Base-by-base conservation (phyloP, 2,797 vertebrate species). In the Syndactyla subalaris region DNA sequence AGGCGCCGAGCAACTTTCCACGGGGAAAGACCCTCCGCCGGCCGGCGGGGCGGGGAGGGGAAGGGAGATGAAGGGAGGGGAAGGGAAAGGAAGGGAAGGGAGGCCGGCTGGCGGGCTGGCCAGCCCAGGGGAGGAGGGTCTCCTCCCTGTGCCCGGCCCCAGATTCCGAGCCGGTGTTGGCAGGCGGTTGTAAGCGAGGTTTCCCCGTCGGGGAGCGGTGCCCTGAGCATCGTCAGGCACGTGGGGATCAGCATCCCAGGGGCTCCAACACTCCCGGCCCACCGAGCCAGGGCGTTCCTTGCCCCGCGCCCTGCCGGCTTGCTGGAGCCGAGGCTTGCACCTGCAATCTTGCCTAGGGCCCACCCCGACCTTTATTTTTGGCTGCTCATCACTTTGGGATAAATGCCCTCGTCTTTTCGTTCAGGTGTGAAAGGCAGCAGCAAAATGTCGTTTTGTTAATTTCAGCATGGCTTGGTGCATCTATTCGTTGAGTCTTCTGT, bases 241-340 rank as follows among this genome's bases (percentile, higher is more conserved):
- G 4, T 20, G 39, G 45, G 32, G 26, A 45, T 7, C 14, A 3
- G 41, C 38, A 39, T 43, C 58, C 2, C 4, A 38, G 9, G 52
- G 41, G 63, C 41, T 80, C 74, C 27, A 32, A 10, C 38, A 12
- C 5, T 11, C 6, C 48, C 10, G 2, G 30, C 43, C 48, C 59
- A 19, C 41, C 3, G 9, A 36, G 6, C 32, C 24, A 29, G 32
- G 29, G 10, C 2, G 1, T 41, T 45, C 51, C 57, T 51, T 1
- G 0, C 6, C 43, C 24, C 8, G 1, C 1, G 1, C 14, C 39
- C 39, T 34, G n/a, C 59, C 1, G 1, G 14, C 21, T 57, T 45
- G 67, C 16, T 32, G 55, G 41, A 79, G 63, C 9, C 0, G 24
- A 7, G 3, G 10, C 21, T 72, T 11, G 9, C 48, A 54, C 45